phyloP scores from a whole-genome alignment of 2,113 vertebrate genomes.

The Ia io region DNA sequence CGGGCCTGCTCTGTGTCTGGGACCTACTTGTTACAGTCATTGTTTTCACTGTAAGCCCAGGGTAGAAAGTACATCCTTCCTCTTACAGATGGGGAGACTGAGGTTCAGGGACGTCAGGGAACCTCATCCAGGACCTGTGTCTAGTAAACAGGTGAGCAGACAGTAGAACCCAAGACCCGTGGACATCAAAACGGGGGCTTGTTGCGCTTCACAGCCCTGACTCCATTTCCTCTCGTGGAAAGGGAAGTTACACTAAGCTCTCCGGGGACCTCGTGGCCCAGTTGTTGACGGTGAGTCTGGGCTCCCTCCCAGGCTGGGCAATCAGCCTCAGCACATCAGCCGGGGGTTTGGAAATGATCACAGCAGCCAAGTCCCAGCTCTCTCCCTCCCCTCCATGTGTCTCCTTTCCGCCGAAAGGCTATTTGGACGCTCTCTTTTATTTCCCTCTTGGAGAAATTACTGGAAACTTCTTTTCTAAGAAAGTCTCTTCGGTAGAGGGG shows the following conservation, averaged over 20 bases:
- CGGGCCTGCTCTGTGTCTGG: not conserved
- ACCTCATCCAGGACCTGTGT: not conserved
- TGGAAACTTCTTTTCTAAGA: not conserved
- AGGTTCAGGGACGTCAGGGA: not conserved
- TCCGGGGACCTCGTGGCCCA: not conserved
- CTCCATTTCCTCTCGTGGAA: not conserved
- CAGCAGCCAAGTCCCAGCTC: not conserved
- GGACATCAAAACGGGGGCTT: accelerated
- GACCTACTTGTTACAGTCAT: not conserved
- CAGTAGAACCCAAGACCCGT: not conserved
- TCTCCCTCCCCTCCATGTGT: not conserved
- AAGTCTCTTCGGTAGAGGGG: not conserved
- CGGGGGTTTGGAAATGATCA: not conserved
- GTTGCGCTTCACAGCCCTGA: not conserved
- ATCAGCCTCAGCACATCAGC: not conserved
- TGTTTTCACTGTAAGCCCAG: not conserved
- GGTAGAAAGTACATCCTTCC: not conserved
- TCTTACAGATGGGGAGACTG: not conserved
- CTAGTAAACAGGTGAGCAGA: not conserved
- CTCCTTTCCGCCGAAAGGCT: not conserved
- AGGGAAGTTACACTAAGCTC: not conserved
- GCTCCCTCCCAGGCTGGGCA: not conserved
- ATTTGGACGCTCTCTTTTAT: not conserved
- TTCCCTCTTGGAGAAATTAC: constrained; percentile 25
- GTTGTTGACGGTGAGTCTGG: not conserved